Evolutionary conservation across 2,888 invertebrate genomes (phyloP), one percentile per base, ranked within the genome.

Genomic region (Melanostoma mellinum): DNA sequence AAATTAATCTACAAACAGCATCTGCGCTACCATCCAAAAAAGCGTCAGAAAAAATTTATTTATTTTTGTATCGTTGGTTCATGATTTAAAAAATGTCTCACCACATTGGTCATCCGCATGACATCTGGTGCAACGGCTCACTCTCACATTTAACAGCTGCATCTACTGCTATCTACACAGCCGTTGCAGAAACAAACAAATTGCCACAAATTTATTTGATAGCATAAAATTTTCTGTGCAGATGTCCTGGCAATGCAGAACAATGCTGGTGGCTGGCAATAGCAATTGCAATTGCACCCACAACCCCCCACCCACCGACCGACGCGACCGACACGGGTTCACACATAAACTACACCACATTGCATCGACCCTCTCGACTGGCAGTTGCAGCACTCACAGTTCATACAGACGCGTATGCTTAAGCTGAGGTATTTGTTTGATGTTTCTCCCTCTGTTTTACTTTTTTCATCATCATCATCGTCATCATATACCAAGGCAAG

Each of bases 131-230:
- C 81, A 81, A 50, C 40, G 42, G 63, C 53, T 67, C 44, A 48
- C 36, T 67, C 81, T 40, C 58, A 40, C 36, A 53, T 53, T 69
- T 61, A 63, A 61, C 68, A 56, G 71, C 65, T 61, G 72, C 55
- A 60, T 56, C 48, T 48, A 33, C 44, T 52, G 4, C 53, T 38
- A 76, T 80, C 50, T 50, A 50, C 50, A n/a, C 56, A 53, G 30
- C 60, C 63, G 56, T 69, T 69, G 46, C 32, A 68, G 63, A 69
- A 46, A 52, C 73, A 84, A 78, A 79, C 82, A 84, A 84, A 84
- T 84, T 84, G 79, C 82, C 69, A 65, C 74, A 71, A 74, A 74
- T 84, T 78, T 84, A 79, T 84, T 84, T 84, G 78, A 74, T 74
- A 58, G 68, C 53, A 74, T 44, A 32, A 63, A 55, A 65, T 48